Percentiles rank a stretch among this genome's conserved stretches.
Conservation (phyloP, 2,888 invertebrate genomes). For the Temnothorax ravouxi region DNA sequence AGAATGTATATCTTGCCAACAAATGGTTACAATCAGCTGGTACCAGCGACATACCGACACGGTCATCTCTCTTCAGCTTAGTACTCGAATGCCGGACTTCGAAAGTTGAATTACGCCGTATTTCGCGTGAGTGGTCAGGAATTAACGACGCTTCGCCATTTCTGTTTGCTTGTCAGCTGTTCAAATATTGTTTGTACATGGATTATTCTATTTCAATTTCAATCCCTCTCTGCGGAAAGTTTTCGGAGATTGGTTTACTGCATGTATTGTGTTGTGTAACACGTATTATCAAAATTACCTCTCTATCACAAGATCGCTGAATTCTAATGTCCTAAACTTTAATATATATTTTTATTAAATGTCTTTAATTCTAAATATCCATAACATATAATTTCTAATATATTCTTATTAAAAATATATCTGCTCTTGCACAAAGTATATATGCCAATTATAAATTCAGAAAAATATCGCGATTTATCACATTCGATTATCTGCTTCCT, state of each 20-base stretch:
- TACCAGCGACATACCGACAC: slow-evolving; percentile 37
- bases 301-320: neutral
- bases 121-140: slow-evolving; percentile 22
- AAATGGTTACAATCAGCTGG: slow-evolving; percentile 51
- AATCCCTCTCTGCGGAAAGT: slow-evolving; percentile 3
- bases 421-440: neutral
- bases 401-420: neutral
- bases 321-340: neutral
- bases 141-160: slow-evolving; percentile 37
- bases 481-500: neutral
- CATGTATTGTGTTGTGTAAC: neutral
- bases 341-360: neutral
- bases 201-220: slow-evolving; percentile 28
- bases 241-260: slow-evolving; percentile 1
- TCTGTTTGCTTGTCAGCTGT: slow-evolving; percentile 38
- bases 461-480: neutral
- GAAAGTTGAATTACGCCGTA: slow-evolving; percentile 48
- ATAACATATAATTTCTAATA: neutral
- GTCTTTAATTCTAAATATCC: neutral
- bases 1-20: slow-evolving; percentile 50
- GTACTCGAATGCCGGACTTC: slow-evolving; percentile 40
- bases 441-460: neutral
- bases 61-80: slow-evolving; percentile 41
- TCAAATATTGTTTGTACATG: slow-evolving; percentile 9
- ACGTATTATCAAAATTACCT: neutral